Evolutionary conservation across 2,113 vertebrate genomes (phyloP), one percentile per base, ranked within the genome.

Genomic region (Peromyscus leucopus): DNA sequence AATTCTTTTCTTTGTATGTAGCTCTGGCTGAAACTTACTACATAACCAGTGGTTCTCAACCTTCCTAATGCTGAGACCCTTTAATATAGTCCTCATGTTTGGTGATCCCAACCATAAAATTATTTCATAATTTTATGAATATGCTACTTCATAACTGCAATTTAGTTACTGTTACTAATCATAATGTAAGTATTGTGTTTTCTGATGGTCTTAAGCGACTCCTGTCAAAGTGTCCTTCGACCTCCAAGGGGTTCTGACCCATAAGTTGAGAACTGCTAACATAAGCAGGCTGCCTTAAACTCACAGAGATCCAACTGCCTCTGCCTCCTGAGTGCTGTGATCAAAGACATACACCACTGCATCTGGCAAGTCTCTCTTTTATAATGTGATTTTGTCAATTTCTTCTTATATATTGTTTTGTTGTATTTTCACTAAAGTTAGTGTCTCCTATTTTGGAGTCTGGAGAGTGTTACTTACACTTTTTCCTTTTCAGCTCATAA

Each of bases 351-450:
- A 0, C 57, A 46, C 59, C 15, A 46, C 26, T 7, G 11, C 4
- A 85, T 31, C 39, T 33, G 39, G 28, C 72, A 57, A 86, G 46
- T 91, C 36, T 86, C 7, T 89, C 36, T 55, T 96, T 28, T 75
- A 83, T 63, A 74, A 79, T 90, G 42, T 33, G 9, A 65, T 79
- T 96, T 95, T 84, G 17, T 87, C 74, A 26, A n/a, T 82, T 93
- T 84, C 28, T 96, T 93, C 88, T 71, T 95, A 85, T 33, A 65
- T 76, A 82, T 72, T 91, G 33, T 31, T 86, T 69, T 96, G 87
- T 83, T 87, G 28, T 86, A 83, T 78, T 96, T 96, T 96, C 72
- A 93, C 67, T 94, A 83, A 80, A 87, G 51, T 67, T 78, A 96
- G 93, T 63, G 79, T 46, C 36, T 57, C 16, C 42, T 1, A 16